Base-by-base conservation (phyloP, 2,888 invertebrate genomes). In the Gnatocerus cornutus region DNA sequence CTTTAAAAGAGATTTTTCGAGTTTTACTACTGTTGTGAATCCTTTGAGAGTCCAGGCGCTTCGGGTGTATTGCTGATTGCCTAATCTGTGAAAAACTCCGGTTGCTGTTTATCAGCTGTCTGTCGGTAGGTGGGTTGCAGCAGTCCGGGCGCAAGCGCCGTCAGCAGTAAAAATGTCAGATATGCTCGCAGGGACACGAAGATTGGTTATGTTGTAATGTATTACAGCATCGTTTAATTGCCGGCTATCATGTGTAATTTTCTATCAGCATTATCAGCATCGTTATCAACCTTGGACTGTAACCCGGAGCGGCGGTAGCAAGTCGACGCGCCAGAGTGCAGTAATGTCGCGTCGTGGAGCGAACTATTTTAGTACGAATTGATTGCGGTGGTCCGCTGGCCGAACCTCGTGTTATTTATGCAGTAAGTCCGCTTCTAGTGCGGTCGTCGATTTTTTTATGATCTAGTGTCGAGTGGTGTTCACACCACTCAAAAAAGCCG, bases 241-340 rank as follows among this genome's bases (percentile, higher is more conserved):
- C 71, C 68, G 67, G 59, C 75, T 77, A 78, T 79, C 79, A 80
- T 80, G 79, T 80, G 80, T 81, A 81, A 75, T 75, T 73, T 74
- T 71, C 75, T 63, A 69, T 69, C 71, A 59, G 48, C 74, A 77
- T 76, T 79, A 79, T 78, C 79, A 78, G 72, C 73, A 71, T 74
- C 78, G 78, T 84, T 83, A 84, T 84, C 84, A 84, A 79, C 84
- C 84, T 84, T 84, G 84, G 84, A 84, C 84, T 83, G 81, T 83
- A 81, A 81, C 81, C 82, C 79, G 77, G 77, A 74, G 73, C 78
- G 70, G 65, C 80, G 80, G 76, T 77, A 78, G 76, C 77, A 75
- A 74, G 74, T 72, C 77, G 79, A 76, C 77, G 79, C 82, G 81
- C 78, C 63, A 81, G 81, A 82, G 83, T 81, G 83, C 83, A 82